phyloP scores from a whole-genome alignment of 1,140 invertebrate species.

The Paralvinella palmiformis region DNA sequence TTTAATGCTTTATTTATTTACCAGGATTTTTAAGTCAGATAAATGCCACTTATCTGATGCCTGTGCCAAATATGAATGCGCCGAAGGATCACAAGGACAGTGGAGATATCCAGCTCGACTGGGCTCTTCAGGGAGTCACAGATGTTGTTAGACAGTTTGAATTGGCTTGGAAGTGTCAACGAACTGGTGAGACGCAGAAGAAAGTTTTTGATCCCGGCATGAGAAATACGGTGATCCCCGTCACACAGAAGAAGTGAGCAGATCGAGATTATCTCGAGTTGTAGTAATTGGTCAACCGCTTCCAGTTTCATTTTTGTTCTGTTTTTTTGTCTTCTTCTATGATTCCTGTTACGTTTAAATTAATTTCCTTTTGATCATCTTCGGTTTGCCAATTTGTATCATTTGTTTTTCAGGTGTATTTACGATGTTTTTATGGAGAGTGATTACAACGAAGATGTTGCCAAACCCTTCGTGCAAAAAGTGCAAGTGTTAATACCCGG shows the following conservation, averaged over 20 bases:
- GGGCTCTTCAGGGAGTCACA: slow-evolving; percentile 33
- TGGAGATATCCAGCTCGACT: slow-evolving; percentile 37
- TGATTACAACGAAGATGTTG: slow-evolving; percentile 33
- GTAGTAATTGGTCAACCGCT: too few species aligned
- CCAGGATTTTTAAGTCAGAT: too few species aligned
- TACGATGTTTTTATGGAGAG: slow-evolving; percentile 43
- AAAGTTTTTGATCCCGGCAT: slow-evolving; percentile 37
- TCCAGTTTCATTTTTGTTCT: too few species aligned
- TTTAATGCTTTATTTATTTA: too few species aligned
- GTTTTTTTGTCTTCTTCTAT: too few species aligned
- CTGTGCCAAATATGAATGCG: too few species aligned
- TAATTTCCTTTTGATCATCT: too few species aligned
- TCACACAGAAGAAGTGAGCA: too few species aligned
- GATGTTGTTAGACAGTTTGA: slow-evolving; percentile 43
- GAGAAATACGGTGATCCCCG: background rate
- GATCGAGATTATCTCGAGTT: too few species aligned
- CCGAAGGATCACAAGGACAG: slow-evolving; percentile 4
- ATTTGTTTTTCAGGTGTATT: slow-evolving; percentile 31
- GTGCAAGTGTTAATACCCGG: slow-evolving; percentile 47
- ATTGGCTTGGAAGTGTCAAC: slow-evolving; percentile 40
- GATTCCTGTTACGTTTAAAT: too few species aligned
- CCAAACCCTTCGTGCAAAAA: slow-evolving; percentile 28
- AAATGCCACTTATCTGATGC: too few species aligned
- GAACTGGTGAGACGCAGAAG: slow-evolving; percentile 41
- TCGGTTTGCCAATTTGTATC: too few species aligned